These are phyloP conservation scores for Enchytraeus crypticus DNA, from an alignment of 2,888 invertebrate genomes.

Conservation along the genomic window DNA sequence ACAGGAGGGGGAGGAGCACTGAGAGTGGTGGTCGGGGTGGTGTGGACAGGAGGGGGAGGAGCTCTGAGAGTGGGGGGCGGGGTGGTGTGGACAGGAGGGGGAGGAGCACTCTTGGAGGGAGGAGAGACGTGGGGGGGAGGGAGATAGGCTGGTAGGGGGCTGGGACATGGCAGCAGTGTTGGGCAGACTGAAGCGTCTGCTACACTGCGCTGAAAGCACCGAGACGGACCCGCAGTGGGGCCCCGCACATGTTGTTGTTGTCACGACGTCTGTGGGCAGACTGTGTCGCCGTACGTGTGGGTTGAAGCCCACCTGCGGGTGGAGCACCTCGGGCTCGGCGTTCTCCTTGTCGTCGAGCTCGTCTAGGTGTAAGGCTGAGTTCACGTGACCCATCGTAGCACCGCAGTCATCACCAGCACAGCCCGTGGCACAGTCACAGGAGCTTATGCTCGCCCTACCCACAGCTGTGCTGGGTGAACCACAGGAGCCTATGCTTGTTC, in stretches of 20 bases:
- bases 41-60: neutral
- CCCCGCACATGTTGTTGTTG: neutral
- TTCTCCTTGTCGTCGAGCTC: conserved; percentile 3
- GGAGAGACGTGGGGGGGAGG: neutral
- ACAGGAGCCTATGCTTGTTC: no score
- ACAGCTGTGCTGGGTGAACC: no score
- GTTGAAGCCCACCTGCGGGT: neutral
- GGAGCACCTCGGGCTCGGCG: neutral
- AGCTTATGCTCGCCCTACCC: no score
- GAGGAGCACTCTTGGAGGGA: conserved; percentile 6
- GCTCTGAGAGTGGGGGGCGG: neutral
- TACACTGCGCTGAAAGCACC: neutral
- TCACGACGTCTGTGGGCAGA: neutral
- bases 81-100: neutral
- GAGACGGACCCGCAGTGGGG: neutral
- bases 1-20: neutral
- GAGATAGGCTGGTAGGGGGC: no score
- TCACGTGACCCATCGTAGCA: neutral
- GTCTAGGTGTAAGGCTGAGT: neutral
- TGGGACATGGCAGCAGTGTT: neutral
- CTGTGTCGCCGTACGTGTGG: conserved; percentile 2
- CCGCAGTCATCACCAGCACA: no score
- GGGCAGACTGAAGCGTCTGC: conserved; percentile 1
- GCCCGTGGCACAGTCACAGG: no score
- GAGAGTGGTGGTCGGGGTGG: neutral